These are phyloP conservation scores for Lobophora halterata DNA, from an alignment of 2,888 invertebrate species.

Conservation along the genomic window DNA sequence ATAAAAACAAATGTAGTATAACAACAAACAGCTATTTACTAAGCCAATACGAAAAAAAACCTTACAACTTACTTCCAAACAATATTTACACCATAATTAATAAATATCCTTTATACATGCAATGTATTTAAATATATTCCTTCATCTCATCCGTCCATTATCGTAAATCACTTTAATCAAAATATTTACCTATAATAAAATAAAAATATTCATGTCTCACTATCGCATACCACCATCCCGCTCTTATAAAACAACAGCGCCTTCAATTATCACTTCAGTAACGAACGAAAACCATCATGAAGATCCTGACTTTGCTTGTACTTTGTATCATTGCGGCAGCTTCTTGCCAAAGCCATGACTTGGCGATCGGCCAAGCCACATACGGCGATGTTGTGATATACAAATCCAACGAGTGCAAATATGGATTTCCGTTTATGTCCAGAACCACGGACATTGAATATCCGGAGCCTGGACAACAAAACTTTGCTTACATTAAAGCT, in stretches of 20 bases:
- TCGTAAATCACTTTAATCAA: background rate
- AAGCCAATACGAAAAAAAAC: too few relatives aligned
- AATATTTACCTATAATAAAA: background rate
- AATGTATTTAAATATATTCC: too few relatives aligned
- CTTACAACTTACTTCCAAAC: too few relatives aligned
- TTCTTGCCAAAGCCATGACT: constrained; percentile 60
- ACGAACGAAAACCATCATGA: constrained; percentile 62
- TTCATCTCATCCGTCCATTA: background rate
- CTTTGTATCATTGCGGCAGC: constrained; percentile 48
- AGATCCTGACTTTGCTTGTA: constrained; percentile 41
- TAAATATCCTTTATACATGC: too few relatives aligned
- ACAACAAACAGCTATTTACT: too few relatives aligned
- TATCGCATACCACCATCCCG: constrained; percentile 44
- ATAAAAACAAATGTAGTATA: too few relatives aligned
- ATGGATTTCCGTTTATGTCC: constrained; percentile 61
- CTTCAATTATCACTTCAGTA: constrained; percentile 60
- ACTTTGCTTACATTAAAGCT: constrained; percentile 60
- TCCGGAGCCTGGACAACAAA: constrained; percentile 56
- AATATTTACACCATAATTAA: too few relatives aligned
- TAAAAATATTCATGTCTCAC: constrained; percentile 30
- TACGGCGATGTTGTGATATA: constrained; percentile 63
- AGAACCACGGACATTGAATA: constrained; percentile 58
- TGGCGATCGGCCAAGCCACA: constrained; percentile 52
- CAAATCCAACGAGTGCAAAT: constrained; percentile 60
- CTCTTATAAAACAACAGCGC: constrained; percentile 58